phyloP scores from a whole-genome alignment of 2,797 vertebrate species.

The Coendou prehensilis region DNA sequence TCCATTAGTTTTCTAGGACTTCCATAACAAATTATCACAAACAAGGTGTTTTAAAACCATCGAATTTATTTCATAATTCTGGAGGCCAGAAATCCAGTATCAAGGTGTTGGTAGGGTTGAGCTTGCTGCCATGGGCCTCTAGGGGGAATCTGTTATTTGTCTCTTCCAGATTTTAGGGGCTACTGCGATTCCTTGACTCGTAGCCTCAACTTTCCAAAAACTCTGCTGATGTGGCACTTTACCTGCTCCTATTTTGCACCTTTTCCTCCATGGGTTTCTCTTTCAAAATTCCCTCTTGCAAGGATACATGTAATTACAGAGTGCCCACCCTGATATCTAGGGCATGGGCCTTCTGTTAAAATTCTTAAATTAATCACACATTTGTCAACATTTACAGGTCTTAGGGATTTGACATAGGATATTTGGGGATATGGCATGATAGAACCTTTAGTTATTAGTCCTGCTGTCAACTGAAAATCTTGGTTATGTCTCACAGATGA shows the following conservation, averaged over 20 bases:
- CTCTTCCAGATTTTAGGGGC: neutral
- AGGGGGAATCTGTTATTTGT: neutral
- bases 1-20: neutral
- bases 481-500: neutral
- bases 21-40: neutral
- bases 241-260: neutral
- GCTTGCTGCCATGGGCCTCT: rapidly evolving
- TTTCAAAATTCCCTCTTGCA: neutral
- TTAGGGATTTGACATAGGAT: neutral
- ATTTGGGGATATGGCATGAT: neutral
- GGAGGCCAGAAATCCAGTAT: neutral
- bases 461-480: neutral
- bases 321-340: neutral
- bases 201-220: rapidly evolving
- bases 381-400: neutral
- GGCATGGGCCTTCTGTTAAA: neutral
- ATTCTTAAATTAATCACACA: neutral
- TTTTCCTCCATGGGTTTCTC: neutral
- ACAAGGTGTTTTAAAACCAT: neutral
- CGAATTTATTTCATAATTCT: neutral
- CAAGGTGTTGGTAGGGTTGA: neutral
- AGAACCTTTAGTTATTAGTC: neutral
- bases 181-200: neutral
- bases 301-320: neutral
- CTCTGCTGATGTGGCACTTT: neutral